Conservation (phyloP, 2,888 invertebrate species). For the Alloscopus bannaensis region DNA sequence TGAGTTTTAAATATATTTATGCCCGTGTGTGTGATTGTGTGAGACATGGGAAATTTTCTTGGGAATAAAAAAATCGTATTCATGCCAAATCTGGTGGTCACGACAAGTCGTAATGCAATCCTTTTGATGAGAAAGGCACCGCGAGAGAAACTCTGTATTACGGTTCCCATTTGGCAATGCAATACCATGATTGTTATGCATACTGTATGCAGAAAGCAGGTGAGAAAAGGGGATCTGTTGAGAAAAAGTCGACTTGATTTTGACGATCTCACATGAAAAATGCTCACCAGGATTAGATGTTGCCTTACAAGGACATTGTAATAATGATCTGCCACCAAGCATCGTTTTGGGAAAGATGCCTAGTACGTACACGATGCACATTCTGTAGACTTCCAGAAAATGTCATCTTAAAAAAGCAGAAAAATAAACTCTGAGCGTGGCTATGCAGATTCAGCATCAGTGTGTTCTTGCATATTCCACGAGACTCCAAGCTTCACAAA, state of each 20-base stretch:
- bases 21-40: neutral
- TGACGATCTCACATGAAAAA: conserved; percentile 47
- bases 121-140: conserved; percentile 8
- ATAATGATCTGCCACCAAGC: conserved; percentile 40
- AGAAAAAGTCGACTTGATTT: conserved; percentile 24
- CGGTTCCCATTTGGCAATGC: conserved; percentile 13
- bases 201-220: too few relatives aligned
- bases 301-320: conserved; percentile 46
- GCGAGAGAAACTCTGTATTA: conserved; percentile 6
- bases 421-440: too few relatives aligned
- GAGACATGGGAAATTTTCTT: conserved; percentile 39
- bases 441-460: too few relatives aligned
- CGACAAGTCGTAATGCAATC: conserved; percentile 38
- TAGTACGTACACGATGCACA: neutral
- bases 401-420: conserved; percentile 38
- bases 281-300: conserved; percentile 53
- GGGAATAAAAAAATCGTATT: conserved; percentile 46
- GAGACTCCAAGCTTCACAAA: neutral
- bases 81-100: conserved; percentile 57
- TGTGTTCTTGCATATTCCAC: neutral
- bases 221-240: conserved; percentile 38
- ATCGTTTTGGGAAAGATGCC: neutral
- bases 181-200: neutral
- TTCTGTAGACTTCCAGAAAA: conserved; percentile 18
- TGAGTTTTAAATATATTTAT: neutral